phyloP scores from a whole-genome alignment of 2,797 vertebrate species.

The Propithecus perrieri region DNA sequence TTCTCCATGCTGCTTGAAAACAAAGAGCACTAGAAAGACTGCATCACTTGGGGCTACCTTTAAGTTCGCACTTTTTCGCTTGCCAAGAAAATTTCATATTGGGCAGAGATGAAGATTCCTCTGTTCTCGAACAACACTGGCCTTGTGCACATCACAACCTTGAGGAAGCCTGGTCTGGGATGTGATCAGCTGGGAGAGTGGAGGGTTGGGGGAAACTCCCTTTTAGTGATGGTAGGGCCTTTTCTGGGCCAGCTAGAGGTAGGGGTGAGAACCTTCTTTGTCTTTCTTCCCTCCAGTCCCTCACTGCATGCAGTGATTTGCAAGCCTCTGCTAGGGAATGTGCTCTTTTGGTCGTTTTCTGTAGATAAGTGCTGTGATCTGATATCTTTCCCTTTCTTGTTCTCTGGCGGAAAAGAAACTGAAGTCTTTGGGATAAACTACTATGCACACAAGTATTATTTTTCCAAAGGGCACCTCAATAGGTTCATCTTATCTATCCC shows the following conservation, averaged over 20 bases:
- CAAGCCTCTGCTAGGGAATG: not conserved
- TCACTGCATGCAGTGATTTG: not conserved
- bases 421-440: constrained; percentile 21
- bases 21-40: constrained; percentile 7
- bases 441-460: not conserved
- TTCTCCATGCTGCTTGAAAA: constrained; percentile 43
- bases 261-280: not conserved
- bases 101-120: not conserved
- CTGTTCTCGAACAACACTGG: not conserved
- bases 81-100: constrained; percentile 79
- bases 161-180: not conserved
- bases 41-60: constrained; percentile 2
- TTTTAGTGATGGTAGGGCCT: not conserved
- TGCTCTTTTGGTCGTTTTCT: constrained; percentile 26
- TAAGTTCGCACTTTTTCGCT: constrained; percentile 69
- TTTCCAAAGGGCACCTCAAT: constrained; percentile 4
- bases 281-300: not conserved
- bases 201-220: not conserved
- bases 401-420: not conserved
- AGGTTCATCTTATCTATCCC: constrained; percentile 18
- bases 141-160: not conserved
- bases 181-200: not conserved
- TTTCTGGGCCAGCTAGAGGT: not conserved
- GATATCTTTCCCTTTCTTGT: constrained; percentile 38
- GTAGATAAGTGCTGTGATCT: not conserved